A percentile compares a stretch with the other conserved stretches of the same genome.
phyloP scores from a whole-genome alignment of 2,888 invertebrate species.

The Belgica antarctica region DNA sequence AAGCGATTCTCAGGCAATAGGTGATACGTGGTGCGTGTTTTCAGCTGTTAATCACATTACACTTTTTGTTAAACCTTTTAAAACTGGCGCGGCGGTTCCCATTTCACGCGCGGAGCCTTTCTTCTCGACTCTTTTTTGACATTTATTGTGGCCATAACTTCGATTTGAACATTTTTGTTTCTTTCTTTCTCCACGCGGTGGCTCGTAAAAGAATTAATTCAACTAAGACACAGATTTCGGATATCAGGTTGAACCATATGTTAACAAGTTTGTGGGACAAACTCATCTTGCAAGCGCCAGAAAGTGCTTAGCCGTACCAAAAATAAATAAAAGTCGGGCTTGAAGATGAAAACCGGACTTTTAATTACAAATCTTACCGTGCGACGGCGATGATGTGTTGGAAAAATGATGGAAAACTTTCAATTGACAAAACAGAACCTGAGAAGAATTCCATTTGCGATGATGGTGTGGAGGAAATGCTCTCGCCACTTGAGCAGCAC shows the following conservation, averaged over 20 bases:
- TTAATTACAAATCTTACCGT: constrained; percentile 17
- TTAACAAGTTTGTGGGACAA: neutral
- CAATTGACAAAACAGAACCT: constrained; percentile 38
- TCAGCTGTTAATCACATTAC: constrained; percentile 36
- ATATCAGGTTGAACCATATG: neutral
- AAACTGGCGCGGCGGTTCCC: neutral
- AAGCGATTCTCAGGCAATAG: no score
- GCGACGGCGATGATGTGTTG: no score
- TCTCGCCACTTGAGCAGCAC: constrained; percentile 22
- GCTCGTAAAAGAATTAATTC: constrained; percentile 1
- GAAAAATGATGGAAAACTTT: constrained; percentile 33
- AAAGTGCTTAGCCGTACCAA: neutral
- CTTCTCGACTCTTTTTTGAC: constrained; percentile 29
- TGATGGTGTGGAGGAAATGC: constrained; percentile 36
- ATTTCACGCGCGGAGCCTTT: constrained; percentile 42
- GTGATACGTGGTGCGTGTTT: constrained; percentile 35
- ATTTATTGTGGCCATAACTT: constrained; percentile 33
- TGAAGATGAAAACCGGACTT: constrained; percentile 1
- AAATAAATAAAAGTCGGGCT: neutral
- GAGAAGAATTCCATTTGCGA: constrained; percentile 34
- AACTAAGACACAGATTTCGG: constrained; percentile 7
- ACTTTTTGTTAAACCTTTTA: neutral
- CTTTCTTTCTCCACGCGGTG: no score
- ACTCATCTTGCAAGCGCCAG: neutral
- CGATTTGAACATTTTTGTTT: no score